Evolutionary conservation across 2,888 invertebrate species (phyloP).

Genomic region (Drosophila greeni): DNA sequence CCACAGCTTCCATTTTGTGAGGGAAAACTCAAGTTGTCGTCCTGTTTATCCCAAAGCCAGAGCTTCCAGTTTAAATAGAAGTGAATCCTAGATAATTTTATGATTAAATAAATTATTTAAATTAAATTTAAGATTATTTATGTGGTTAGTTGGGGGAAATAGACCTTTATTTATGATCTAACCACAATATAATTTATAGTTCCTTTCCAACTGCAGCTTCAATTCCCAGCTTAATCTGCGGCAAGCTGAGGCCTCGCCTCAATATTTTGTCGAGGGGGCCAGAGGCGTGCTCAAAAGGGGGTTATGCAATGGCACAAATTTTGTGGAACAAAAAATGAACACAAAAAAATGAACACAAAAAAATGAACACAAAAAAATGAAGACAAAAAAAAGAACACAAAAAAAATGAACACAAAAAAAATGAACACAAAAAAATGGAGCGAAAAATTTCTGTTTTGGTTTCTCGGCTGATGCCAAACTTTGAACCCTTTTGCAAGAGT

Average conservation of each 20-base stretch:
- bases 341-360: constrained; percentile 50
- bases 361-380: constrained; percentile 53
- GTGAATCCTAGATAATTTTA: not conserved
- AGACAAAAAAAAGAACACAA: constrained; percentile 56
- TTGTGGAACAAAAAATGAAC: constrained; percentile 24
- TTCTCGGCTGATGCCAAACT: constrained; percentile 48
- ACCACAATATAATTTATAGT: not conserved
- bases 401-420: constrained; percentile 59
- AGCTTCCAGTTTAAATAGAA: constrained; percentile 4
- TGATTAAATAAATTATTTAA: not conserved
- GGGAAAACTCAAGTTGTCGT: constrained; percentile 17
- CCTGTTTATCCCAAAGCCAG: constrained; percentile 9
- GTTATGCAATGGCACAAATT: constrained; percentile 69
- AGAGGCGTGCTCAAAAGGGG: constrained; percentile 20
- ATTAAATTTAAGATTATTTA: not conserved
- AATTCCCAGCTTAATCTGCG: constrained; percentile 30
- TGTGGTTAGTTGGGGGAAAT: not conserved
- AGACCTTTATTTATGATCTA: not conserved
- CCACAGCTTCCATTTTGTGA: constrained; percentile 14
- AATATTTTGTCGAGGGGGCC: not conserved
- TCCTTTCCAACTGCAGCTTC: not conserved
- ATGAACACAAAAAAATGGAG: constrained; percentile 50
- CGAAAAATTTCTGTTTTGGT: constrained; percentile 58
- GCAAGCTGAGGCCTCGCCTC: constrained; percentile 22
- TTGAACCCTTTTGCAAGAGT: constrained; percentile 56